These are phyloP conservation scores for Drosophila falleni DNA, from an alignment of 2,888 invertebrate genomes.

Conservation along the genomic window DNA sequence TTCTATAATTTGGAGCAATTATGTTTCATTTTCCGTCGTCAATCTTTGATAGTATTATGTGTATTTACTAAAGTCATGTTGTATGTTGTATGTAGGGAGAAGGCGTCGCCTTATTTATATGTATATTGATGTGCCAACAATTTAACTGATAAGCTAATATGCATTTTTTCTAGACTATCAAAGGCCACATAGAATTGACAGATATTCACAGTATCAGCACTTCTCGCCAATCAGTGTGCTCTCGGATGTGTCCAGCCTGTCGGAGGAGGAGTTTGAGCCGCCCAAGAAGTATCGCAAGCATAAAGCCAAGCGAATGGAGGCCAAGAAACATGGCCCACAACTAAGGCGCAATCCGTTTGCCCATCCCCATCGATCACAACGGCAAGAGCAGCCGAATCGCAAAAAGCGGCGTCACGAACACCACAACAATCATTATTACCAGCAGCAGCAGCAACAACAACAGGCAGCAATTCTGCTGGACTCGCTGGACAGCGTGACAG, in stretches of 20 bases:
- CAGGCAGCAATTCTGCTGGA: slow-evolving; percentile 49
- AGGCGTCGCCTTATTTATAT: slow-evolving; percentile 8
- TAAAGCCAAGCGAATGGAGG: slow-evolving; percentile 41
- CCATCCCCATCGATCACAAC: background rate
- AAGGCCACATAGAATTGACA: slow-evolving; percentile 23
- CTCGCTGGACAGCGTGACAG: slow-evolving; percentile 55
- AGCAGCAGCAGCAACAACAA: slow-evolving; percentile 27
- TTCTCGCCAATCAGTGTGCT: slow-evolving; percentile 54
- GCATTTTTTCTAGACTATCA: slow-evolving; percentile 51
- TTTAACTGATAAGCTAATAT: slow-evolving; percentile 9
- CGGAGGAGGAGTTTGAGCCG: slow-evolving; percentile 46
- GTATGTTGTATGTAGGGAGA: background rate
- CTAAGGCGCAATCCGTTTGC: slow-evolving; percentile 28
- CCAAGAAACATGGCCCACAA: slow-evolving; percentile 6
- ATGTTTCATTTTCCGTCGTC: background rate
- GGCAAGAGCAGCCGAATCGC: slow-evolving; percentile 11
- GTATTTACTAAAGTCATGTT: background rate
- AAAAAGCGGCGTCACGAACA: slow-evolving; percentile 45
- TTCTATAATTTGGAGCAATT: background rate
- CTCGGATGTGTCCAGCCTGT: slow-evolving; percentile 65
- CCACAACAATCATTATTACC: slow-evolving; percentile 34
- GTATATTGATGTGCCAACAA: background rate
- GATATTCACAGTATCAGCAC: slow-evolving; percentile 26
- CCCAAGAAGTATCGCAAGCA: slow-evolving; percentile 49
- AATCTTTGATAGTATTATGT: background rate